Evolutionary conservation across 2,888 invertebrate species (phyloP).

Genomic region (Pachliopta kotzebuea): DNA sequence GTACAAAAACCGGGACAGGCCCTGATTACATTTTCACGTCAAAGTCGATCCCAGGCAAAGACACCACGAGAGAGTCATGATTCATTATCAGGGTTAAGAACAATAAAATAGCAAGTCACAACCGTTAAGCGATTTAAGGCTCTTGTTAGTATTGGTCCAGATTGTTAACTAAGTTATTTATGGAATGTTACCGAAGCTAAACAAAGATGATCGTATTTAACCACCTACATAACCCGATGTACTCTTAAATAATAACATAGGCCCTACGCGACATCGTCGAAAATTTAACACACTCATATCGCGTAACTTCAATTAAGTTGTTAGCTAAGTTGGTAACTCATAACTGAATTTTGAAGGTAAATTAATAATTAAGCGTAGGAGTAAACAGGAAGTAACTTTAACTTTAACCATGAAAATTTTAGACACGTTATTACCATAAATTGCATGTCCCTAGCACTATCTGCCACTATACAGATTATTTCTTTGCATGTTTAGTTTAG

Average conservation of each 20-base stretch:
- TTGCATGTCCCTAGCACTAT: too few relatives aligned
- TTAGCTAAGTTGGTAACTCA: constrained; percentile 24
- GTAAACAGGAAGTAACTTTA: constrained; percentile 27
- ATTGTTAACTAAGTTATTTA: constrained; percentile 31
- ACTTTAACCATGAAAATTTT: constrained; percentile 18
- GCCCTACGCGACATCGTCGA: constrained; percentile 19
- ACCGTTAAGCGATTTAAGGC: constrained; percentile 69
- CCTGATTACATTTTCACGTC: constrained; percentile 75
- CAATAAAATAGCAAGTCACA: constrained; percentile 71
- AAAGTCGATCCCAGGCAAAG: constrained; percentile 71
- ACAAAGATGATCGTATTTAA: constrained; percentile 22
- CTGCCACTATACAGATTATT: too few relatives aligned
- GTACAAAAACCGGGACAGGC: constrained; percentile 38
- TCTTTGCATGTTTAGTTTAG: neutral
- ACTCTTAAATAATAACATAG: constrained; percentile 24
- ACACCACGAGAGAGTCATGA: constrained; percentile 71
- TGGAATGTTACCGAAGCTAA: constrained; percentile 55
- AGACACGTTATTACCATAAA: constrained; percentile 1
- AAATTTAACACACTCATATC: constrained; percentile 26
- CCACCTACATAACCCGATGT: constrained; percentile 6
- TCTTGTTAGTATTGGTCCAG: constrained; percentile 32
- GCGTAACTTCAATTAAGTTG: constrained; percentile 28
- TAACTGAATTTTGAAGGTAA: constrained; percentile 22
- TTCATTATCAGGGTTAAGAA: constrained; percentile 74
- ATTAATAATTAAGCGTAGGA: constrained; percentile 26